Percentiles rank a stretch among this genome's conserved stretches.
Evolutionary conservation across 2,797 vertebrate species (phyloP).

Genomic region (Pyrocephalus nanus): DNA sequence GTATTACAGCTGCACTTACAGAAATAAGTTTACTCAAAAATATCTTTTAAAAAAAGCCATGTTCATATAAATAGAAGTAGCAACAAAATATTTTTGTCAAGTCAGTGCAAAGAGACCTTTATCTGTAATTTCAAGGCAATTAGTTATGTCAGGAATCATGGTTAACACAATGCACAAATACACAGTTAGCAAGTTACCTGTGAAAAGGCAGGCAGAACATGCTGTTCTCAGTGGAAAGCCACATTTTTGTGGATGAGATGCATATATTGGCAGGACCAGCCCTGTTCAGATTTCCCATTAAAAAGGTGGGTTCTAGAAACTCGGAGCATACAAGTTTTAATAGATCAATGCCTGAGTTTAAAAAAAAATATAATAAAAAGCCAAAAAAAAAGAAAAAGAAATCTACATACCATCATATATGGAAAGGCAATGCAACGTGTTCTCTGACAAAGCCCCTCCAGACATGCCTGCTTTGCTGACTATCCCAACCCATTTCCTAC

Average conservation of each 20-base stretch:
- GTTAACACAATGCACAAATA: not conserved
- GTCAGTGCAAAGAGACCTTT: not conserved
- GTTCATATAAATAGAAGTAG: not conserved
- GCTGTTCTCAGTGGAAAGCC: not conserved
- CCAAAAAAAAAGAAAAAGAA: not conserved
- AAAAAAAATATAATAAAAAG: not conserved
- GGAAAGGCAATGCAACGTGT: accelerated
- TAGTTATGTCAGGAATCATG: not conserved
- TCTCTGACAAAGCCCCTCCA: not conserved
- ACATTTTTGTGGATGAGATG: not conserved
- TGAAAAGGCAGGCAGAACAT: not conserved
- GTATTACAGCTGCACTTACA: not conserved
- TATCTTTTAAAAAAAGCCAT: not conserved
- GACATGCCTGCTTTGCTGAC: not conserved
- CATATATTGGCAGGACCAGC: not conserved
- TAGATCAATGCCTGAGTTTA: not conserved
- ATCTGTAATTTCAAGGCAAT: constrained; percentile 5
- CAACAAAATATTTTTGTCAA: not conserved
- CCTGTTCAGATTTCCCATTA: not conserved
- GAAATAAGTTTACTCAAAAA: not conserved
- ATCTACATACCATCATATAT: accelerated
- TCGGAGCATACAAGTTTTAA: not conserved
- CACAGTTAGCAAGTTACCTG: not conserved
- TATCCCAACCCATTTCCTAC: not conserved
- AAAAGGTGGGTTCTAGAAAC: not conserved